Evolutionary conservation across 2,888 invertebrate species (phyloP), one percentile per base, ranked within the genome.

Genomic region (Pseudolycoriella hygida): DNA sequence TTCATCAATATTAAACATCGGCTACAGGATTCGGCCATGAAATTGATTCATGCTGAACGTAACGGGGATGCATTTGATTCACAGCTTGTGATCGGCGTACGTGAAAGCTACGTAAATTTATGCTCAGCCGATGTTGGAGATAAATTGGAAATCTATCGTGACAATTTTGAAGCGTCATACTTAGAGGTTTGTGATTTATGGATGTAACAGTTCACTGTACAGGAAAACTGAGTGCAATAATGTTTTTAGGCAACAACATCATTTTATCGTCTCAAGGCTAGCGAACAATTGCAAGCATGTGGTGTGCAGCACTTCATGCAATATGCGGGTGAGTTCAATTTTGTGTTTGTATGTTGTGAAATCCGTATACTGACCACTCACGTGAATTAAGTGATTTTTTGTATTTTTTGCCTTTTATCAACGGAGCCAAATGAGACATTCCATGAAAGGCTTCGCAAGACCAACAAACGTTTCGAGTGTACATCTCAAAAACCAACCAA

Each of bases 51-150:
- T 60, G 84, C 92, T 2, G 98, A 98, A 64, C 74, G 98, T 50
- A 94, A 93, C 65, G 97, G 97, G 2, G 94, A 96, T 68, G 89
- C 92, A 3, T 96, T 97, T 67, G 97, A 98, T 67, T 88, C 94
- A 15, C 90, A 93, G 60, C 73, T 97, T 50, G 96, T 98, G 45
- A 93, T 97, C 58, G 97, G 97, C 46, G 96, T 98, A 38, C 71
- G 97, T 52, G 96, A 98, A 69, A 94, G 94, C 37, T 98, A 96
- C 70, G 96, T 97, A 11, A 94, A 96, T 68, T 71, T 98, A 48
- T 92, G 93, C 65, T 93, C 93, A 38, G 93, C 92, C 63, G 25
- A 25, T 25, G 70, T 83, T 3, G 81, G 84, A 51, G 94, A 97
- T 61, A 89, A 90, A 60, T 71, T 97, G 46, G 85, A 89, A 68